A percentile compares a stretch with the other conserved stretches of the same genome.
These are phyloP conservation scores for Lophura nycthemera DNA, from an alignment of 2,113 vertebrate species.

Conservation along the genomic window DNA sequence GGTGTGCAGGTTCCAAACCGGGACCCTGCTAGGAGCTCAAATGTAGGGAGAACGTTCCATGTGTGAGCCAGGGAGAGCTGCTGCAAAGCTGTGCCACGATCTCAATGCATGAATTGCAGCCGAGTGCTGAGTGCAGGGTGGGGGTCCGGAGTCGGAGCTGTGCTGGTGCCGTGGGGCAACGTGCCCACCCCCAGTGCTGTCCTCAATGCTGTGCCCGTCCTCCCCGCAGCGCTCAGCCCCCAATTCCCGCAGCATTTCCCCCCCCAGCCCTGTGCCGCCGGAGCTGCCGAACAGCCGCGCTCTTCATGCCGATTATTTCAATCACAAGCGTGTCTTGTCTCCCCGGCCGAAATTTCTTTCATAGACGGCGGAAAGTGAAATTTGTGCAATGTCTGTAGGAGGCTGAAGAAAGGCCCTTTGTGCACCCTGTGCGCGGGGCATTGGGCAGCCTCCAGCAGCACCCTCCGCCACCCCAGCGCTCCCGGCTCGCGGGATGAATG, in stretches of 20 bases:
- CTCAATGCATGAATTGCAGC: background rate
- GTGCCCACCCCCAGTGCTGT: too few relatives aligned
- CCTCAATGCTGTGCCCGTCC: background rate
- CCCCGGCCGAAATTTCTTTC: constrained; percentile 67
- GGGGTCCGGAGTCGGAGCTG: background rate
- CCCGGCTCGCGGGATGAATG: constrained; percentile 56
- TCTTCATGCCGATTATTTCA: constrained; percentile 59
- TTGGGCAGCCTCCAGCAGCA: constrained; percentile 73
- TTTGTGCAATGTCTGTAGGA: constrained; percentile 86
- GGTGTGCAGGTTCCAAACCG: background rate
- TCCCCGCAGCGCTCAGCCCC: background rate
- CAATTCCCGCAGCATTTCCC: constrained; percentile 56
- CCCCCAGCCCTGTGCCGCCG: constrained; percentile 19
- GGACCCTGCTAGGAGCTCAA: background rate
- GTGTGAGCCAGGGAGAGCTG: background rate
- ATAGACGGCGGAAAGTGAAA: constrained; percentile 78
- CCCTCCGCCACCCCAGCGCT: constrained; percentile 62
- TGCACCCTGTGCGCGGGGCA: constrained; percentile 69
- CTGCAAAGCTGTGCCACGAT: background rate
- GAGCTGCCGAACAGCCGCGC: constrained; percentile 56
- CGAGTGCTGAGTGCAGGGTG: background rate
- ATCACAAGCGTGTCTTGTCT: constrained; percentile 74
- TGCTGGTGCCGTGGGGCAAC: too few relatives aligned
- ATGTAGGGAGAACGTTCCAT: background rate
- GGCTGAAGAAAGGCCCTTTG: constrained; percentile 86